Evolutionary conservation across 2,797 vertebrate genomes (phyloP).

Genomic region (Acipenser ruthenus): DNA sequence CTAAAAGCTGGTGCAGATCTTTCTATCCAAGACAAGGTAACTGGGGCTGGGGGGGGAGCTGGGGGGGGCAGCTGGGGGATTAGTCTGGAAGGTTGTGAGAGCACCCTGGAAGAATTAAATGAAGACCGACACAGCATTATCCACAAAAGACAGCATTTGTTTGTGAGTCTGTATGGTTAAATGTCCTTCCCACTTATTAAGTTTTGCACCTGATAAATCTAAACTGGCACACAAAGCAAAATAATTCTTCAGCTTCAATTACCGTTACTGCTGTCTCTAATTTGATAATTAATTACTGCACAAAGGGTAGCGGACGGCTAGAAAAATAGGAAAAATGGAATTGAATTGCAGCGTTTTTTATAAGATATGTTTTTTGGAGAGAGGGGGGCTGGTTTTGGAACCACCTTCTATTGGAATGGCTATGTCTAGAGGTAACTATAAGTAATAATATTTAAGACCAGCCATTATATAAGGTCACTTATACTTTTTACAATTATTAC

Average conservation of each 20-base stretch:
- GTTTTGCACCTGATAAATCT: constrained; percentile 11
- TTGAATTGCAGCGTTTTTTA: no score
- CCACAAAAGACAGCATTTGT: no score
- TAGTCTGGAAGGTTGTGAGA: constrained; percentile 43
- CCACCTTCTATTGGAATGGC: neutral
- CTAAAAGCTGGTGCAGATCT: constrained; percentile 69
- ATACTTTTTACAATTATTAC: neutral
- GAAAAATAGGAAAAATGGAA: neutral
- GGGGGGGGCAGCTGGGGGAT: constrained; percentile 50
- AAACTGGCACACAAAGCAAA: neutral
- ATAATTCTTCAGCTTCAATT: constrained; percentile 10
- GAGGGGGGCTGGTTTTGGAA: no score
- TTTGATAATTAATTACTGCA: constrained; percentile 11
- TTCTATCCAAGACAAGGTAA: constrained; percentile 66
- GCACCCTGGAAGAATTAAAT: constrained; percentile 43
- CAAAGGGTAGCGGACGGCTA: neutral
- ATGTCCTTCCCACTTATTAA: no score
- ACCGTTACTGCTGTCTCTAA: constrained; percentile 1
- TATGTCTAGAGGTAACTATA: neutral
- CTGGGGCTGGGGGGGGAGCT: constrained; percentile 43
- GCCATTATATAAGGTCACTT: neutral
- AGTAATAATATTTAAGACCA: neutral
- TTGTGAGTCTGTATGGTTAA: no score
- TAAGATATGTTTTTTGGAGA: no score
- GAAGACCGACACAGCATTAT: no score